These are phyloP conservation scores for Columba livia DNA, from an alignment of 2,113 vertebrate genomes.

Conservation along the genomic window DNA sequence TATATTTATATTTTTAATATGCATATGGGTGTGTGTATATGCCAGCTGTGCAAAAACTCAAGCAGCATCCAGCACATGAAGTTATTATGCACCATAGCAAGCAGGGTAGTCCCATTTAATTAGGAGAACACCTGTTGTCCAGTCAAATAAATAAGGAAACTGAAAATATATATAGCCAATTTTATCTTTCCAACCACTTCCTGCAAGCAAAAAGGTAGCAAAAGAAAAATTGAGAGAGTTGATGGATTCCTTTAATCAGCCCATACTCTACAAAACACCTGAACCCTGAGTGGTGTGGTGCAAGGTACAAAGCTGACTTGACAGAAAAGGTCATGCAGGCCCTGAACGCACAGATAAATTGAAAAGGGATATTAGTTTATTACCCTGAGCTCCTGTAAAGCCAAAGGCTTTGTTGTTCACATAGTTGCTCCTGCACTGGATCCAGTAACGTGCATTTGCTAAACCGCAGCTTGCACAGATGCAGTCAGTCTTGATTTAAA, in stretches of 20 bases:
- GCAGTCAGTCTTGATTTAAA: neutral
- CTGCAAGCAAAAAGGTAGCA: neutral
- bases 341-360: neutral
- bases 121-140: neutral
- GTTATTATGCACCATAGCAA: neutral
- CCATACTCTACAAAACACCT: neutral
- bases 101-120: neutral
- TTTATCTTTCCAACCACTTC: neutral
- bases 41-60: neutral
- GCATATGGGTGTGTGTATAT: rapidly evolving
- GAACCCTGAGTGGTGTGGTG: neutral
- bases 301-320: neutral
- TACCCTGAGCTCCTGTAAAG: neutral
- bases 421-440: neutral
- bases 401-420: neutral
- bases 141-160: neutral
- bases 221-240: neutral
- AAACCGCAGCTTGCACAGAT: neutral
- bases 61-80: neutral
- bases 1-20: neutral
- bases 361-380: neutral
- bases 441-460: neutral
- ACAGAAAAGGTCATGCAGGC: neutral
- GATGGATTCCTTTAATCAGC: neutral
- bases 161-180: neutral